Evolutionary conservation across 2,113 vertebrate species (phyloP), one percentile per base, ranked within the genome.

Genomic region (Rhombomys opimus): DNA sequence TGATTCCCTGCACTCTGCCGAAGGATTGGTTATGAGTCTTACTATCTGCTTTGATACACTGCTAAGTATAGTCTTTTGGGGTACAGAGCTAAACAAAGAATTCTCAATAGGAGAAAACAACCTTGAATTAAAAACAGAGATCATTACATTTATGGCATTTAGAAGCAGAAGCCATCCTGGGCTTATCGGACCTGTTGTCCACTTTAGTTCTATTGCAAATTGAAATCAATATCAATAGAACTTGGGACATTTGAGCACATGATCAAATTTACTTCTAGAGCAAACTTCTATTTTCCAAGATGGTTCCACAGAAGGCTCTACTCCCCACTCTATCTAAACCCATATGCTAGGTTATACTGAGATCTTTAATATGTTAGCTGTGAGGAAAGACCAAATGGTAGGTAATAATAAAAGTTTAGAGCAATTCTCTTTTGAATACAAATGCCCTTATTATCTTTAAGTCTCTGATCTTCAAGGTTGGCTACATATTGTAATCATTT

Each of bases 41-140:
- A 46, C 3, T 46, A 46, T 46, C 46, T 46, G 46, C 46, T 46
- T 5, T 46, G 46, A 46, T 46, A 46, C 46, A 46, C 46, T 46
- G 46, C 46, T 46, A 46, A 46, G 5, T 46, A 46, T 3, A 46
- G 46, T 46, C 46, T 46, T 46, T 46, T 46, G 5, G 46, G 46
- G 46, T 46, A 46, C 46, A 46, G 46, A 46, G 46, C 46, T 46
- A 46, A 46, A 46, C 46, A 46, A 5, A 46, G 46, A 46, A 46
- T 46, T 46, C 46, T 46, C 46, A 46, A 5, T 46, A 46, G 46
- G 46, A 46, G 46, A 46, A 46, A 46, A 46, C 46, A 46, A 46
- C 46, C 65, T 78, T 77, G 67, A 91, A 67, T 41, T 76, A 30
- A 54, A 85, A 90, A 76, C 17, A 76, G 18, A 95, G 89, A 89